Base-by-base conservation (phyloP, 2,888 invertebrate genomes). In the Nineta flava region DNA sequence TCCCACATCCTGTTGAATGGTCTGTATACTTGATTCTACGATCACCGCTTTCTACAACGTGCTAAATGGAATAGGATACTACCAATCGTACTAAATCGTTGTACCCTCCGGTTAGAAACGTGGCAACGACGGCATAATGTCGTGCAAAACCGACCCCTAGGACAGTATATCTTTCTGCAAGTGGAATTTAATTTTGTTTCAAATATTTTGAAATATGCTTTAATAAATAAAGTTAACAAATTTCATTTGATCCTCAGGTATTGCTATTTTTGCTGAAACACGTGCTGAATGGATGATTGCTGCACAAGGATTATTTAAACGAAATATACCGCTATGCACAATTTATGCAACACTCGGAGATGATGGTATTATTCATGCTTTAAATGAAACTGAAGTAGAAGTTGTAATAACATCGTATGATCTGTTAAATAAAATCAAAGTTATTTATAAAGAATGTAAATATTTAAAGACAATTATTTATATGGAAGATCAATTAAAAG, bases 201-300 rank as follows among this genome's bases (percentile, higher is more conserved):
- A n/a, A n/a, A n/a, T n/a, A n/a, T n/a, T n/a, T n/a, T n/a, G n/a
- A n/a, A n/a, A n/a, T 7, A 26, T 26, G 26, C 7, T 26, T 26
- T 6, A 26, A 26, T 26, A n/a, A n/a, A n/a, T 26, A 26, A 26
- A 26, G 5, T 5, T 19, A 19, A 19, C 5, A 19, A 19, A 26
- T 2, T 26, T 26, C 26, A 5, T 26, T 3, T 26, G 26, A 26
- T 26, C 7, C 7, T 26, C 7, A 26, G 26, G 87, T 65, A 75
- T 97, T 56, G 92, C 88, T 50, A 83, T 99, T 61, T 97, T 95
- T 72, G 94, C 96, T 0, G 99, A 99, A 71, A 99, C 97, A 0
- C 75, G 96, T 57, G 90, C 90, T 46, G 97, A 99, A 70, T 99
- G 99, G 99, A 86, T 97, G 82, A 74, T 96, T 47, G 87, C 93